Base-by-base conservation (phyloP, 2,113 vertebrate species). In the Cyprinodon tularosa region DNA sequence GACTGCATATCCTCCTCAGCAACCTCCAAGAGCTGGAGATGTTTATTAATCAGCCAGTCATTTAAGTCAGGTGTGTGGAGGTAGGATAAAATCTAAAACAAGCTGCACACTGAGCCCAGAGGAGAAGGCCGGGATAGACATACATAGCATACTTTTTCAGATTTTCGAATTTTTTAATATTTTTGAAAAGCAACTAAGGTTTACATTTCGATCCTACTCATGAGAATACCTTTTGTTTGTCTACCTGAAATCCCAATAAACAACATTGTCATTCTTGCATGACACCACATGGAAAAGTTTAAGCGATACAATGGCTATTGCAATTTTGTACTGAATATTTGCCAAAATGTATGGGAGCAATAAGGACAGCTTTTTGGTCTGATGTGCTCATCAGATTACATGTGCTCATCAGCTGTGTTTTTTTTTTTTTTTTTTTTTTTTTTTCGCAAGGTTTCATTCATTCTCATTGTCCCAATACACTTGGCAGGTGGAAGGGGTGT, bases 401-500 rank as follows among this genome's bases (percentile, higher is more conserved):
- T 68, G 66, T 61, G 72, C 65, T 80, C 72, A 74, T 86, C 74
- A 76, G 72, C 62, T 39, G 37, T 47, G 72, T 84, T 84, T 74
- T 75, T 84, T 29, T 29, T 29, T 29, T 29, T 1, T 29, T 29
- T 29, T 29, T 1, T 29, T 29, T 29, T 29, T 29, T 29, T 83
- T 79, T 74, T 79, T 65, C 78, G 7, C 66, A 2, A 82, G 76
- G 69, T 78, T 84, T 86, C 76, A 66, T 83, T 87, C 83, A 83
- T 82, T 82, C 81, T 80, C 15, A 62, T 65, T 67, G 61, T 67
- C 72, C 84, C 4, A 64, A 48, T 69, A 72, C 81, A 82, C 73
- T 87, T 90, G 90, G 87, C 92, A 92, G 85, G 85, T 80, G 77
- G 67, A 86, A 22, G 62, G 70, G 76, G 65, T 9, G 76, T 68